Conservation (phyloP, 2,797 vertebrate genomes). For the Artibeus jamaicensis region DNA sequence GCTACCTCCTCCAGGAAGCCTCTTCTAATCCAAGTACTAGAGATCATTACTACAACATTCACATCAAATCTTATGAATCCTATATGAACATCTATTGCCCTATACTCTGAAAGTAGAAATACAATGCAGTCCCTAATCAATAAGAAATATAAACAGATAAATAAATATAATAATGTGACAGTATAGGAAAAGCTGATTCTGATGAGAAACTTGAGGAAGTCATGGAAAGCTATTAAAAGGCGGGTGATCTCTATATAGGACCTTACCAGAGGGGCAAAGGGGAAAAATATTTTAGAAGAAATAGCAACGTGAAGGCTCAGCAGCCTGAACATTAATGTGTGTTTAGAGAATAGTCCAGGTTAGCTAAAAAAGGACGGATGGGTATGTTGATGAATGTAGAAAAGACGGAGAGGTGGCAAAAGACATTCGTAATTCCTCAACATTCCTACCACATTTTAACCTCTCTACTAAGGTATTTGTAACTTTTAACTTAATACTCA, state of each 20-base stretch:
- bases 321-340: background rate
- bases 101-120: background rate
- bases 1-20: background rate
- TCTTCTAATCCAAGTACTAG: constrained; percentile 1
- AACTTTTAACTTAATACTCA: constrained; percentile 21
- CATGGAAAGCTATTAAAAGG: background rate
- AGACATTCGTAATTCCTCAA: background rate
- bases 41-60: constrained; percentile 32
- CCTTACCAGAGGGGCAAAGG: background rate
- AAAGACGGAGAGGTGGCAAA: background rate
- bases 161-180: background rate
- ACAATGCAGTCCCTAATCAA: background rate
- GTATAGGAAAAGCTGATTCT: background rate
- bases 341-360: background rate
- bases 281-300: background rate
- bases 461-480: background rate
- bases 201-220: background rate
- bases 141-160: constrained; percentile 39
- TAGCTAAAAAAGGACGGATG: background rate
- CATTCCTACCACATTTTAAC: background rate
- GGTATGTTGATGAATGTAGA: background rate
- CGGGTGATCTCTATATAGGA: background rate
- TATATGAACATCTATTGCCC: background rate
- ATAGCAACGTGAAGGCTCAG: background rate
- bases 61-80: background rate